A percentile compares a stretch with the other conserved stretches of the same genome.
Conservation (phyloP, 1,140 invertebrate species). For the Thaumatotibia leucotreta region DNA sequence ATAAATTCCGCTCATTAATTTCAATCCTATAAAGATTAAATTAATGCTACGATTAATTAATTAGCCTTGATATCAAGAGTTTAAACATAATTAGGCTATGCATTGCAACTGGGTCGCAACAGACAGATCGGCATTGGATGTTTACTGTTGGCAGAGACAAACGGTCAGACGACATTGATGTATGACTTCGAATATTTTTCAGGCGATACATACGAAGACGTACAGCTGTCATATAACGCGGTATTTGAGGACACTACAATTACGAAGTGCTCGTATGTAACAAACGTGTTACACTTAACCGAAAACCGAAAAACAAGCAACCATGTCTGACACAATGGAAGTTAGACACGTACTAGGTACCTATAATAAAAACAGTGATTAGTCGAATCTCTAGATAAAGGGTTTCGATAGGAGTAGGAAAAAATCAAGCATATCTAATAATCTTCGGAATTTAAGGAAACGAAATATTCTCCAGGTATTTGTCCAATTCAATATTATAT, state of each 20-base stretch:
- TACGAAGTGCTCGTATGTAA: too few species aligned
- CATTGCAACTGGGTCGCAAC: conserved; percentile 38
- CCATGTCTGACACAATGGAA: too few species aligned
- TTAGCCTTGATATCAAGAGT: not conserved
- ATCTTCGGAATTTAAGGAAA: too few species aligned
- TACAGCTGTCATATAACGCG: not conserved
- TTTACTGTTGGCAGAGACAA: conserved; percentile 45
- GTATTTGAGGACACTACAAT: not conserved
- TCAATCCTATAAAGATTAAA: not conserved
- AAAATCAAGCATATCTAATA: too few species aligned
- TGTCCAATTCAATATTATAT: too few species aligned
- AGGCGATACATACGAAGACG: not conserved
- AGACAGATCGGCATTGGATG: conserved; percentile 49
- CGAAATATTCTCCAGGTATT: too few species aligned
- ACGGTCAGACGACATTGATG: conserved; percentile 52
- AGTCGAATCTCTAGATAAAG: too few species aligned
- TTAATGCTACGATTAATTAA: not conserved
- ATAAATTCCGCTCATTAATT: not conserved
- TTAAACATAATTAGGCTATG: not conserved
- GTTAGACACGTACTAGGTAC: too few species aligned
- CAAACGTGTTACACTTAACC: too few species aligned
- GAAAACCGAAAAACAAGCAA: too few species aligned
- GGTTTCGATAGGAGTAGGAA: too few species aligned
- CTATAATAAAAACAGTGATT: too few species aligned
- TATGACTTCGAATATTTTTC: conserved; percentile 43